These are phyloP conservation scores for Zaprionus davidi DNA, from an alignment of 1,140 invertebrate species.

Conservation along the genomic window DNA sequence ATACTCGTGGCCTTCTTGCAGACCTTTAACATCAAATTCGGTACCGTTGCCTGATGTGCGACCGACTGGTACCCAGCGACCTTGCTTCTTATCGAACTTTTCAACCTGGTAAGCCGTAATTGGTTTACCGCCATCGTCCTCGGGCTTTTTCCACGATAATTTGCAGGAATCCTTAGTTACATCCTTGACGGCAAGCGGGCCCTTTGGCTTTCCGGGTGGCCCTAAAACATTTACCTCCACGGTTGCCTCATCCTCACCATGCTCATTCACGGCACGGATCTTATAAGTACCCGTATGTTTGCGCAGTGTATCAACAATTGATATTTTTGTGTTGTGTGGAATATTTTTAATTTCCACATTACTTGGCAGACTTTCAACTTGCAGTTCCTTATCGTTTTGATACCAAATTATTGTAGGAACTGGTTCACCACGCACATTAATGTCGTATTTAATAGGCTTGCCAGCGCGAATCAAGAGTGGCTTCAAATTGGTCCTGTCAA, in stretches of 20 bases:
- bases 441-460: conserved; percentile 95
- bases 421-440: conserved; percentile 97
- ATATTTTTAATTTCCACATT: conserved; percentile 94
- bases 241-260: conserved; percentile 96
- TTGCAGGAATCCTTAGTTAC: conserved; percentile 95
- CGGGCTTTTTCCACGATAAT: conserved; percentile 98
- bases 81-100: conserved; percentile 96
- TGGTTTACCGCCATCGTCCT: conserved; percentile 98
- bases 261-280: conserved; percentile 95
- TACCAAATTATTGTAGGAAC: conserved; percentile 96
- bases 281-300: conserved; percentile 95
- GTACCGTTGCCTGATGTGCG: conserved; percentile 90
- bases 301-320: conserved; percentile 92
- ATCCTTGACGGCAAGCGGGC: conserved; percentile 96
- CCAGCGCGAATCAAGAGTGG: conserved; percentile 95
- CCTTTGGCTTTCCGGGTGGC: conserved; percentile 92
- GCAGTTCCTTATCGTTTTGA: conserved; percentile 85
- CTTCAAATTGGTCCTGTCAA: conserved; percentile 97
- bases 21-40: conserved; percentile 95
- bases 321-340: conserved; percentile 97
- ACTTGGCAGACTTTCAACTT: conserved; percentile 85
- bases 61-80: conserved; percentile 96
- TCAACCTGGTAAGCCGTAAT: conserved; percentile 98
- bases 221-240: conserved; percentile 96
- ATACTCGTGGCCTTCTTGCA: conserved; percentile 97